Conservation (phyloP, 2,888 invertebrate species). For the Diaprepes abbreviatus region DNA sequence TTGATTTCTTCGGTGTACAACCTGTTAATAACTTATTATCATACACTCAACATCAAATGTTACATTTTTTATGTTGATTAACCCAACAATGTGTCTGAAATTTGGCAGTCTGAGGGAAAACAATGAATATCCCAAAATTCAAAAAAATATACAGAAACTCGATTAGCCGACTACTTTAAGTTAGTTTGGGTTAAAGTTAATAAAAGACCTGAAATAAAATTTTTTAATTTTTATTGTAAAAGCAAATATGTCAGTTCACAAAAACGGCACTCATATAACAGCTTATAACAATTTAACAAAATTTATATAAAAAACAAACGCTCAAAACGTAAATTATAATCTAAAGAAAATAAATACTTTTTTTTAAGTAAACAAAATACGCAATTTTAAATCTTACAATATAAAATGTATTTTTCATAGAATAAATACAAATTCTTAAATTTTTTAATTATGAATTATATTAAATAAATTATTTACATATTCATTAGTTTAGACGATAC, state of each 20-base stretch:
- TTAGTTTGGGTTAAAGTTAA: no score
- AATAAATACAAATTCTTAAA: neutral
- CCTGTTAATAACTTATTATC: no score
- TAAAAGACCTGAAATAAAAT: no score
- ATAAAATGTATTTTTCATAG: neutral
- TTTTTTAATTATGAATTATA: neutral
- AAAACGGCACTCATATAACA: slow-evolving; percentile 42
- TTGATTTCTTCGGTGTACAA: no score
- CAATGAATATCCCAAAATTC: no score
- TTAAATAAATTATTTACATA: neutral
- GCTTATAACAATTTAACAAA: slow-evolving; percentile 31
- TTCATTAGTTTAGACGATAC: neutral
- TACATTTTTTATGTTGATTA: no score
- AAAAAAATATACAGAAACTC: no score
- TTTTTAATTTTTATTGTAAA: slow-evolving; percentile 34
- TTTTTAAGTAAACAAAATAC: slow-evolving; percentile 23
- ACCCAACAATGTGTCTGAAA: no score
- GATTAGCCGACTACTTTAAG: no score
- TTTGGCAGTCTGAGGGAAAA: no score
- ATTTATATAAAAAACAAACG: slow-evolving; percentile 37
- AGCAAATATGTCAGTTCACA: slow-evolving; percentile 42
- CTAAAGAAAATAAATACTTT: slow-evolving; percentile 24
- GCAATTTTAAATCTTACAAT: neutral
- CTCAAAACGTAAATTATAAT: slow-evolving; percentile 17
- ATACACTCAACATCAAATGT: no score